These are phyloP conservation scores for Pavo muticus DNA, from an alignment of 2,113 vertebrate genomes.

Conservation along the genomic window DNA sequence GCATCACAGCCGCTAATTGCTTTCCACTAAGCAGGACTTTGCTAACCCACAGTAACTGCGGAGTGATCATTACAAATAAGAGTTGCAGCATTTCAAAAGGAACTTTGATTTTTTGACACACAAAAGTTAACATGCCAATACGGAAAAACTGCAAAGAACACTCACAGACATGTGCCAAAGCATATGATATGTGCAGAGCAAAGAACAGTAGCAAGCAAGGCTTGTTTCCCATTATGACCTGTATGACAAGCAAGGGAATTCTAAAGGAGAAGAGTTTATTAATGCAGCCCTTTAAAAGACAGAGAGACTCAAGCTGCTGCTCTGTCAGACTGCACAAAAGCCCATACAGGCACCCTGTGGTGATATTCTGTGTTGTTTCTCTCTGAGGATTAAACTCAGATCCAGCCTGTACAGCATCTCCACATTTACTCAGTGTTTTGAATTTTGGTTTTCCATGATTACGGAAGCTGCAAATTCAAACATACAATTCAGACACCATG, in stretches of 20 bases:
- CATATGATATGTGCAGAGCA: fast-evolving
- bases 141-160: background rate
- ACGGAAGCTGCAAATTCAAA: background rate
- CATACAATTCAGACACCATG: background rate
- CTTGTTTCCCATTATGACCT: background rate
- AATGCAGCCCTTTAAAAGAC: background rate
- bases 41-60: background rate
- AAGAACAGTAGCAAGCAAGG: background rate
- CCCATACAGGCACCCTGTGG: background rate
- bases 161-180: background rate
- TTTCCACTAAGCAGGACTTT: background rate
- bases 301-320: background rate
- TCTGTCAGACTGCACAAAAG: background rate
- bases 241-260: background rate
- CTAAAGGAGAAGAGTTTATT: background rate
- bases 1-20: background rate
- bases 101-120: background rate
- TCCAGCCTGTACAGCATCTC: background rate
- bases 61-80: background rate
- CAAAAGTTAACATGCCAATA: background rate
- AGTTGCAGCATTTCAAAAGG: background rate
- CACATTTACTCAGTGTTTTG: background rate
- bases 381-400: background rate
- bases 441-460: background rate
- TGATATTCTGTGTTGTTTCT: background rate